A percentile compares a stretch with the other conserved stretches of the same genome.
phyloP scores from a whole-genome alignment of 2,888 invertebrate species.

The Zygothrica quintamaculata region DNA sequence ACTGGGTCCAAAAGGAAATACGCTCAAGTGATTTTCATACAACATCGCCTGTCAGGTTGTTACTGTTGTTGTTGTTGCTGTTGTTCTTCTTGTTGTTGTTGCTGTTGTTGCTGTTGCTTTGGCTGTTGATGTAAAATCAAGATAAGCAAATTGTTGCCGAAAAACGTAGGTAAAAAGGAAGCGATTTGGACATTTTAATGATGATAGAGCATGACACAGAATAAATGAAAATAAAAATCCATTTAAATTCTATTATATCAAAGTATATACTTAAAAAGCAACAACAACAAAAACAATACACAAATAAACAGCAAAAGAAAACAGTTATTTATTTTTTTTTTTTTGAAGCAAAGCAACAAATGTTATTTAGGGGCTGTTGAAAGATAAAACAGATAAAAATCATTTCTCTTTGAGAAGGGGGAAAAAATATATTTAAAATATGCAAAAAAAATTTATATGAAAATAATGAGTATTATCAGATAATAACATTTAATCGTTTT shows the following conservation, averaged over 20 bases:
- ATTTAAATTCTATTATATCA: conserved; percentile 55
- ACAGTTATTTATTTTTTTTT: no score
- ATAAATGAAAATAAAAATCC: conserved; percentile 68
- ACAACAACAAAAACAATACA: no score
- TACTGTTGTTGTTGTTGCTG: conserved; percentile 40
- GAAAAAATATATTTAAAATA: no score
- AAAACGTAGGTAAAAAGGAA: conserved; percentile 71
- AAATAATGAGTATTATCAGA: no score
- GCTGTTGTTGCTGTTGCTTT: conserved; percentile 38
- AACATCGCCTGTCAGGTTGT: conserved; percentile 41
- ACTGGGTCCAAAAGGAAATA: conserved; percentile 71
- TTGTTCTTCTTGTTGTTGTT: conserved; percentile 38
- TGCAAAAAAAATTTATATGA: no score
- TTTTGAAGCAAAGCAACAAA: no score
- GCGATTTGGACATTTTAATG: conserved; percentile 77
- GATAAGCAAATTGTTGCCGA: conserved; percentile 79
- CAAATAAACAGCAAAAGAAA: no score
- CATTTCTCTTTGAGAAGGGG: no score
- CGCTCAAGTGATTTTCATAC: conserved; percentile 79
- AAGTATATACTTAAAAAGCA: conserved; percentile 21
- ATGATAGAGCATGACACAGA: conserved; percentile 79
- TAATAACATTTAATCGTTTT: no score
- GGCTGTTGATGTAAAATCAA: conserved; percentile 72
- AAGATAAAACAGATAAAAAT: no score
- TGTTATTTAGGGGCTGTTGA: no score